phyloP scores from a whole-genome alignment of 2,888 invertebrate species.

The Resseliella maxima region DNA sequence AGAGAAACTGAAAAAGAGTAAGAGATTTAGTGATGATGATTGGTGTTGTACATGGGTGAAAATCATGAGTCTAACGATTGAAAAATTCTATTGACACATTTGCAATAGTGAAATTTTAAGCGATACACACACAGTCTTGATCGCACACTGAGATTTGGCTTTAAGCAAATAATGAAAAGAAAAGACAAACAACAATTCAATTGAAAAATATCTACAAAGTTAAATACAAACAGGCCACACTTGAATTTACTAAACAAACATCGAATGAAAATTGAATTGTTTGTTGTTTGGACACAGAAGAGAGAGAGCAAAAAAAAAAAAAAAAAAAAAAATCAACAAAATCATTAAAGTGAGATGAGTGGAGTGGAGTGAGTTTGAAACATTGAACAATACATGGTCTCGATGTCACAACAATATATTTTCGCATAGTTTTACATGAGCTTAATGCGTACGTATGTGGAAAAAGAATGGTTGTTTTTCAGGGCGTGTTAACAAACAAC shows the following conservation, averaged over 20 bases:
- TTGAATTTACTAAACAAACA: no score
- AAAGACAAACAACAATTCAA: background rate
- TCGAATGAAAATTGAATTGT: no score
- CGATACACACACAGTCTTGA: background rate
- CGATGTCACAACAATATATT: background rate
- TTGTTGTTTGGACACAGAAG: no score
- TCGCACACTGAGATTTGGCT: conserved; percentile 54
- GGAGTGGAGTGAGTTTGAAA: conserved; percentile 18
- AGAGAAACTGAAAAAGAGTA: no score
- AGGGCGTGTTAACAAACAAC: conserved; percentile 54
- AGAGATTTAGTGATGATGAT: no score
- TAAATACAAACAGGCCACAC: no score
- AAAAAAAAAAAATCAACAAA: conserved; percentile 21
- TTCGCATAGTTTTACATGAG: background rate
- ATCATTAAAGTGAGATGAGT: conserved; percentile 53
- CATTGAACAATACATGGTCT: background rate
- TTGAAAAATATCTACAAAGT: background rate
- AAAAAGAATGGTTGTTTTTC: conserved; percentile 30
- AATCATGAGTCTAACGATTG: background rate
- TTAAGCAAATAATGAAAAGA: background rate
- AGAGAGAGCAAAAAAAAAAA: background rate
- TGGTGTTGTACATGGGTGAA: background rate
- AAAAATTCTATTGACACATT: background rate
- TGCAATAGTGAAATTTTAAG: background rate
- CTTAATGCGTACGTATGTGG: background rate